A percentile compares a stretch with the other conserved stretches of the same genome.
Conservation (phyloP, 2,888 invertebrate genomes). For the Laothoe populi region DNA sequence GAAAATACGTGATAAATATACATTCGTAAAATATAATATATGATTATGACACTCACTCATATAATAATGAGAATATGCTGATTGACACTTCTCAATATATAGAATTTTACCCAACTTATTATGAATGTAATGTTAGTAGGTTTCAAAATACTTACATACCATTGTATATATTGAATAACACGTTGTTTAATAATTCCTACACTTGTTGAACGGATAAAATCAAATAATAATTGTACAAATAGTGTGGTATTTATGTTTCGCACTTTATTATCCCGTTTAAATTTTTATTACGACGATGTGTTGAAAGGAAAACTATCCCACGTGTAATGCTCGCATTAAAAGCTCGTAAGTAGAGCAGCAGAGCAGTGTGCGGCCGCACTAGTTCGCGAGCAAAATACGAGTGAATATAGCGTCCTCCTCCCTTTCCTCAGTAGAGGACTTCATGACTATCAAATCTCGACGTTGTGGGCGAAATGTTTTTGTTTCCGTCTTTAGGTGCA, state of each 20-base stretch:
- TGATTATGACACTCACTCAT: neutral
- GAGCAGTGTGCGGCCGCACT: conserved; percentile 31
- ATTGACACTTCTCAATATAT: neutral
- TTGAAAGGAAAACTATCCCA: neutral
- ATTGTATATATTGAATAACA: conserved; percentile 19
- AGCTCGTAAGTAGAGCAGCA: conserved; percentile 21
- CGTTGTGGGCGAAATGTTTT: conserved; percentile 8
- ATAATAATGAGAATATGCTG: neutral
- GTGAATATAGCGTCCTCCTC: conserved; percentile 39
- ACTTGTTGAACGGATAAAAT: conserved; percentile 16
- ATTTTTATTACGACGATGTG: conserved; percentile 18
- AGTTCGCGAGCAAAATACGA: conserved; percentile 41
- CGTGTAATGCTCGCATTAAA: conserved; percentile 11
- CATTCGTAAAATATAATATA: neutral
- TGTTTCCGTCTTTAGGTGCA: neutral
- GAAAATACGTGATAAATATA: neutral
- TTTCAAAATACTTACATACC: conserved; percentile 10
- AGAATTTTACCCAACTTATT: neutral
- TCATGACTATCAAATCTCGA: conserved; percentile 6
- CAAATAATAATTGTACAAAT: conserved; percentile 10
- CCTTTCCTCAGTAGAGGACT: conserved; percentile 30
- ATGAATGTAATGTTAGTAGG: neutral
- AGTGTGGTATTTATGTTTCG: conserved; percentile 8
- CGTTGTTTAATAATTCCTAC: neutral
- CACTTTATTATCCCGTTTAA: conserved; percentile 17